Conservation (phyloP, 1,140 invertebrate species). For the Drosophila ananassae region DNA sequence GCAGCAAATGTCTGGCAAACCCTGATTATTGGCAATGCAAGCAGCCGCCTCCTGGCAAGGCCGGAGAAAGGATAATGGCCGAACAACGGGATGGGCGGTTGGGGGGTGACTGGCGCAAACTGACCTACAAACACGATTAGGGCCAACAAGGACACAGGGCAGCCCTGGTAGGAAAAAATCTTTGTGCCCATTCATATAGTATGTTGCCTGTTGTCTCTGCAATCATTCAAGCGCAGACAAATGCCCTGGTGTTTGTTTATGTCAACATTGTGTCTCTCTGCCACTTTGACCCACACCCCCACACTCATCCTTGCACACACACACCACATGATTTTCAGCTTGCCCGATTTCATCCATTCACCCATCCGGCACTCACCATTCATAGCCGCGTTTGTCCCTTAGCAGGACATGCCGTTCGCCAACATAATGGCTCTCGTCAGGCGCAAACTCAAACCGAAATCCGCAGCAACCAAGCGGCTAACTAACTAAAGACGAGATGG, state of each 20-base stretch:
- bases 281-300: slow-evolving; percentile 38
- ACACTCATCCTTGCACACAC: slow-evolving; percentile 11
- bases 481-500: slow-evolving; percentile 26
- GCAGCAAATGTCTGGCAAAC: slow-evolving; percentile 14
- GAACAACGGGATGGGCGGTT: too few species aligned
- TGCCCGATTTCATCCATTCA: slow-evolving; percentile 9
- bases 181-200: slow-evolving; percentile 15
- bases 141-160: slow-evolving; percentile 42
- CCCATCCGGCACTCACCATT: not conserved
- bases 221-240: slow-evolving; percentile 70
- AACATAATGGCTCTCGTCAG: slow-evolving; percentile 53
- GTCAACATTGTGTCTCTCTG: slow-evolving; percentile 65
- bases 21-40: slow-evolving; percentile 51
- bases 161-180: slow-evolving; percentile 14
- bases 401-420: slow-evolving; percentile 13
- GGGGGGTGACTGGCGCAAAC: slow-evolving; percentile 25
- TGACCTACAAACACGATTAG: slow-evolving; percentile 47
- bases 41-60: not conserved
- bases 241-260: slow-evolving; percentile 66
- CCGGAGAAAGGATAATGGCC: slow-evolving; percentile 15
- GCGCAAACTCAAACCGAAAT: slow-evolving; percentile 27
- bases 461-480: slow-evolving; percentile 22
- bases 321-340: slow-evolving; percentile 19
- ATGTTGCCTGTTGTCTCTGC: slow-evolving; percentile 42
- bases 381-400: too few species aligned